Evolutionary conservation across 2,888 invertebrate genomes (phyloP).

Genomic region (Muscina levida): DNA sequence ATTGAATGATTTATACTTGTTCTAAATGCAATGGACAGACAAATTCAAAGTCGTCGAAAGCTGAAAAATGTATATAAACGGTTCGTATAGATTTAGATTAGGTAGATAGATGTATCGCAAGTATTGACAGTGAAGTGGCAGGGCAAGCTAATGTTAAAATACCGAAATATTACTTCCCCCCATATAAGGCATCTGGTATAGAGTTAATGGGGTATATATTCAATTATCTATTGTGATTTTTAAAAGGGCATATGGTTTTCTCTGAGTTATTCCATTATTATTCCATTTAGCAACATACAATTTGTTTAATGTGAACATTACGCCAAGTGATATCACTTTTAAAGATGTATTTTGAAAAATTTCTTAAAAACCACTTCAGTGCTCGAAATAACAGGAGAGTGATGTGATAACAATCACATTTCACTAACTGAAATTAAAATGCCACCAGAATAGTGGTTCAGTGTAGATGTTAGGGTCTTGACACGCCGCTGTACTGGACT

Average conservation of each 20-base stretch:
- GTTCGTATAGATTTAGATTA: neutral
- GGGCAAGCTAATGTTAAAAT: too few species aligned
- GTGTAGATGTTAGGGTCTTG: neutral
- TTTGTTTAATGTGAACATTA: slow-evolving; percentile 76
- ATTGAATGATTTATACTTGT: slow-evolving; percentile 18
- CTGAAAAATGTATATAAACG: too few species aligned
- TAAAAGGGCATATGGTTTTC: slow-evolving; percentile 41
- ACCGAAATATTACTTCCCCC: too few species aligned
- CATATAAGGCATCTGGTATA: too few species aligned
- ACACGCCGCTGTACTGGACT: neutral
- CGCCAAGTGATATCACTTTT: slow-evolving; percentile 73
- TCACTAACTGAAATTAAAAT: too few species aligned
- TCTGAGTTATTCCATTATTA: neutral
- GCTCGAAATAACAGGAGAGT: neutral
- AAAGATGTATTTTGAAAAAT: slow-evolving; percentile 37
- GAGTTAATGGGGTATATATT: too few species aligned
- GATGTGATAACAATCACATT: slow-evolving; percentile 57
- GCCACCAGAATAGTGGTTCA: too few species aligned
- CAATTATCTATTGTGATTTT: too few species aligned
- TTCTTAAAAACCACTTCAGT: slow-evolving; percentile 17
- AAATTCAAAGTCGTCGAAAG: neutral
- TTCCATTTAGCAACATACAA: neutral
- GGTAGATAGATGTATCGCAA: neutral
- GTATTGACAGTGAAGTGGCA: neutral
- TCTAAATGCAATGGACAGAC: neutral